Conservation (phyloP, 1,140 invertebrate genomes). For the Forficula auricularia region DNA sequence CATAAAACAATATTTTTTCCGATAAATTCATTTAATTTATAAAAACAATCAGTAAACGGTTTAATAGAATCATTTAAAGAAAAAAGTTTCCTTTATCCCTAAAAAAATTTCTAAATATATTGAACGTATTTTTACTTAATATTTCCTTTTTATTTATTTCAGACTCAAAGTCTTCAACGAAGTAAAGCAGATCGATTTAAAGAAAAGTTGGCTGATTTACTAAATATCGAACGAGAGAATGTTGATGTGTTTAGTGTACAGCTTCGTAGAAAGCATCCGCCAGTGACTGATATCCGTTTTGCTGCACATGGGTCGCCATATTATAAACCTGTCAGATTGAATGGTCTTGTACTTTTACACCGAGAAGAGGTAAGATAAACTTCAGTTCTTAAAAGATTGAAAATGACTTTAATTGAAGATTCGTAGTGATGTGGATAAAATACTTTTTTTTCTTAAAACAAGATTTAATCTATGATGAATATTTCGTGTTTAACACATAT, state of each 20-base stretch:
- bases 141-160: constrained; percentile 12
- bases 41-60: no score
- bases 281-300: constrained; percentile 82
- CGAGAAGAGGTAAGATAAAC: constrained; percentile 50
- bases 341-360: constrained; percentile 86
- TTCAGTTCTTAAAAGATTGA: not conserved
- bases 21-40: no score
- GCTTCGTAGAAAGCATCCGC: constrained; percentile 63
- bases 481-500: constrained; percentile 1
- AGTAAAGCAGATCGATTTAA: constrained; percentile 78
- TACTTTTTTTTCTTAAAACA: not conserved
- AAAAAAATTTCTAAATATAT: constrained; percentile 5
- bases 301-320: constrained; percentile 90
- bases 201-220: constrained; percentile 66
- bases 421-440: not conserved
- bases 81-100: no score
- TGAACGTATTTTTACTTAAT: constrained; percentile 5
- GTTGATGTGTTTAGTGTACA: constrained; percentile 93
- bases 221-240: constrained; percentile 69
- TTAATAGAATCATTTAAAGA: no score
- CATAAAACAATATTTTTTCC: no score
- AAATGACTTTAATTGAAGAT: no score
- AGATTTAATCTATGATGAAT: not conserved
- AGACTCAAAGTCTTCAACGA: constrained; percentile 58
- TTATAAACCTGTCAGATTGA: constrained; percentile 82